Conservation (phyloP, 2,113 vertebrate species). For the Hippotragus niger region DNA sequence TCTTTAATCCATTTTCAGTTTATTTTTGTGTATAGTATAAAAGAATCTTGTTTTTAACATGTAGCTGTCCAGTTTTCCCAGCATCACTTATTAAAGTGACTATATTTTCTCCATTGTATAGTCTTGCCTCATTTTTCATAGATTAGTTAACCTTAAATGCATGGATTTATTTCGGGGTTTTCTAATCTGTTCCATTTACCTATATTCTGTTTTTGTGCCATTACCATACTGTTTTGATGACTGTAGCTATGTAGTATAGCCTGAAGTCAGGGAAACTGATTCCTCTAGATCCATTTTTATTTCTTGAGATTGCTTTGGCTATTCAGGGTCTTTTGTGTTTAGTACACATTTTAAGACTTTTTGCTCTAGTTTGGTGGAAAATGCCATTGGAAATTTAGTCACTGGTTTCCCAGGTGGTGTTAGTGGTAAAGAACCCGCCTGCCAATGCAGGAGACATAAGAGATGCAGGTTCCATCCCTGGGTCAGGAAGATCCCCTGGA, state of each 20-base stretch:
- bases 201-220: not conserved
- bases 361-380: not conserved
- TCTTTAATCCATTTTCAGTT: no score
- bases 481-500: no score
- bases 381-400: not conserved
- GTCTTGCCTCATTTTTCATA: not conserved
- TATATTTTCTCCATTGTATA: not conserved
- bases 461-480: no score
- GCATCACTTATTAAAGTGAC: not conserved
- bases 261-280: not conserved
- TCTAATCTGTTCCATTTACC: not conserved
- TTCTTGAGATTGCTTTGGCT: no score
- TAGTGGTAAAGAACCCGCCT: no score
- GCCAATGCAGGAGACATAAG: no score
- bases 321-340: no score
- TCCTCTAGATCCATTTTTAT: not conserved
- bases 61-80: not conserved
- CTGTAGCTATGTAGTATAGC: not conserved
- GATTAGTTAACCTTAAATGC: not conserved
- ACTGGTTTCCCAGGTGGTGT: no score
- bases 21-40: no score
- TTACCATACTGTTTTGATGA: not conserved
- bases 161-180: not conserved
- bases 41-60: no score
- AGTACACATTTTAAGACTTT: no score